Base-by-base conservation (phyloP, 2,797 vertebrate species). In the Danio tinwini region DNA sequence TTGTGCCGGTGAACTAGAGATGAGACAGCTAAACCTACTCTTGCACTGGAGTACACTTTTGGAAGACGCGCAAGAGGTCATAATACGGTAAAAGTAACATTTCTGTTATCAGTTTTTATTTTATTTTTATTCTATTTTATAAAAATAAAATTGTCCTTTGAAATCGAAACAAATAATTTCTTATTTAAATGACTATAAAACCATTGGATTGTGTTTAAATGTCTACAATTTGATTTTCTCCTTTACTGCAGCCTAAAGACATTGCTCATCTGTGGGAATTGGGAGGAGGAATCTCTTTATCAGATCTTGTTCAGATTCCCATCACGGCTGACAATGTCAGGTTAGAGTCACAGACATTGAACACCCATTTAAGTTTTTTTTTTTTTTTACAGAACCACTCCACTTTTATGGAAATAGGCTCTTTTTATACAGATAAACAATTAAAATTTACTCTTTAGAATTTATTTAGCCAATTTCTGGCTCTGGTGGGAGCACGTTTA, bases 231-330 rank as follows among this genome's bases (percentile, higher is more conserved):
- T 29, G 17, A 0, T 58, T 44, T 19, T 29, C 7, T 13, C 6
- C 53, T 21, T n/a, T 58, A 63, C n/a, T 52, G 45, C 87, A 99
- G 97, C 95, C 95, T 65, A 99, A 98, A 92, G 95, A 98, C 86
- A 91, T 97, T 77, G 96, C 96, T 85, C 96, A 99, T 85, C 91
- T 99, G 82, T 99, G 97, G 98, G 98, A 99, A 87, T 90, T 99
- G 68, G 98, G 97, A 83, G 96, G 96, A 85, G 98, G 98, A 76
- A 96, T 92, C 0, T 98, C 95, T 4, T 90, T 99, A 69, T 89
- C 95, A 88, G 97, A 98, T 85, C 93, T 99, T 70, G 92, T 96
- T 82, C 93, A 92, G 86, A 94, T 98, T 85, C 96, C 97, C 19
- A 94, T 98, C 82, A 96, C 93, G 47, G 86, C 88, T 81, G 88